A percentile compares a stretch with the other conserved stretches of the same genome.
These are phyloP conservation scores for Delia radicum DNA, from an alignment of 1,140 invertebrate genomes.

Conservation along the genomic window DNA sequence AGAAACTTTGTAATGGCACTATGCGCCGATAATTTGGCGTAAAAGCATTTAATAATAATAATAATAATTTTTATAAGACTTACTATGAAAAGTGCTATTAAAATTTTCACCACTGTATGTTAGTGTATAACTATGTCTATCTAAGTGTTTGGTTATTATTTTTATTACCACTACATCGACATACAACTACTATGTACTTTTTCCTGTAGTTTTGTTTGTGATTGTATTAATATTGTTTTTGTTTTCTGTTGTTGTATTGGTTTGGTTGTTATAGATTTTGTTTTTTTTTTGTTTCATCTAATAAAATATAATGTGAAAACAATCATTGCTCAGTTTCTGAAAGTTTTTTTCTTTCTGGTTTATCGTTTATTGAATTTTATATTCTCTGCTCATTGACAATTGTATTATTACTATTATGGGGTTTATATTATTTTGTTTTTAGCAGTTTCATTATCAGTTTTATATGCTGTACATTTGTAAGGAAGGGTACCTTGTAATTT, in stretches of 20 bases:
- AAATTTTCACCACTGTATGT: no score
- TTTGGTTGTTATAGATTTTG: background rate
- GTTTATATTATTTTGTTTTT: background rate
- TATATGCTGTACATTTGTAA: background rate
- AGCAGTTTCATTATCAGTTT: background rate
- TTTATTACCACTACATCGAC: background rate
- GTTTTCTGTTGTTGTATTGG: background rate
- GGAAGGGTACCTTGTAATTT: background rate
- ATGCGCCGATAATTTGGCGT: no score
- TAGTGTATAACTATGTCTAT: no score
- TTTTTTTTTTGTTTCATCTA: background rate
- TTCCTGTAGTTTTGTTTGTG: background rate
- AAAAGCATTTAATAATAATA: no score
- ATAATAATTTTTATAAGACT: no score
- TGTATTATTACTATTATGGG: constrained; percentile 8
- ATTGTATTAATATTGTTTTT: background rate
- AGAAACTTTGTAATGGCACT: no score
- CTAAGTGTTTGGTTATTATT: background rate
- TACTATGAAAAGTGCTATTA: no score
- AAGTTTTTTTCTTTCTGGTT: background rate
- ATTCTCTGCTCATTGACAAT: constrained; percentile 15
- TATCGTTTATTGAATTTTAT: constrained; percentile 20
- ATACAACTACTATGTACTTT: background rate
- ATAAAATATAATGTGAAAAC: constrained; percentile 18
- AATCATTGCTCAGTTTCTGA: background rate